Conservation (phyloP, 2,888 invertebrate species). For the Pecten maximus region DNA sequence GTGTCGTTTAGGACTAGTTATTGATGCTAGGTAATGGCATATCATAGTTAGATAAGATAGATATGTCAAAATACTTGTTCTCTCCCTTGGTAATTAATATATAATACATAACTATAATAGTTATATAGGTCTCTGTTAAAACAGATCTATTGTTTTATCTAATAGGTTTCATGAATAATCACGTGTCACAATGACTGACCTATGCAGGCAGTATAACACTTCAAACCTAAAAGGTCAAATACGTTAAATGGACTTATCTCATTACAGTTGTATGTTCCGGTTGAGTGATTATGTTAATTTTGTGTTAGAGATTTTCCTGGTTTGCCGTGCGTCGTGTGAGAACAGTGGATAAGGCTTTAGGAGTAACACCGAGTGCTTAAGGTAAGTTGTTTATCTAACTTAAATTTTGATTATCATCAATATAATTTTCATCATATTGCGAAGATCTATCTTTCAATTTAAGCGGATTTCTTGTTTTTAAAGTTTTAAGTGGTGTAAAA, state of each 20-base stretch:
- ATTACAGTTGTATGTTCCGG: background rate
- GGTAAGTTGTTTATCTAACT: background rate
- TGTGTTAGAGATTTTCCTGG: background rate
- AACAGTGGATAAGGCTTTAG: background rate
- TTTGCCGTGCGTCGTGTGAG: background rate
- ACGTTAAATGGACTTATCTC: conserved; percentile 4
- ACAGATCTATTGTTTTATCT: background rate
- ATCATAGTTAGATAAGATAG: too few relatives aligned
- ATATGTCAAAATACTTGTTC: too few relatives aligned
- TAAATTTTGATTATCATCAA: background rate
- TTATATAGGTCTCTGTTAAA: too few relatives aligned
- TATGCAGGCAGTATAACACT: background rate
- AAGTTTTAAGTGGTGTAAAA: too few relatives aligned
- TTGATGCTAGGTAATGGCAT: too few relatives aligned
- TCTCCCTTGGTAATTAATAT: too few relatives aligned
- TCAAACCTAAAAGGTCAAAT: background rate
- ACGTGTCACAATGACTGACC: background rate
- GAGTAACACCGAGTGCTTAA: background rate
- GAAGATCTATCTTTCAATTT: too few relatives aligned
- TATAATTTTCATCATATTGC: too few relatives aligned
- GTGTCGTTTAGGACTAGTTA: too few relatives aligned
- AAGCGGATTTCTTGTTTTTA: too few relatives aligned
- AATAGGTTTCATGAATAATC: background rate
- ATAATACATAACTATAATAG: too few relatives aligned
- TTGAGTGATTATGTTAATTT: background rate